Conservation (phyloP, 1,140 invertebrate genomes). For the Chionoecetes opilio region DNA sequence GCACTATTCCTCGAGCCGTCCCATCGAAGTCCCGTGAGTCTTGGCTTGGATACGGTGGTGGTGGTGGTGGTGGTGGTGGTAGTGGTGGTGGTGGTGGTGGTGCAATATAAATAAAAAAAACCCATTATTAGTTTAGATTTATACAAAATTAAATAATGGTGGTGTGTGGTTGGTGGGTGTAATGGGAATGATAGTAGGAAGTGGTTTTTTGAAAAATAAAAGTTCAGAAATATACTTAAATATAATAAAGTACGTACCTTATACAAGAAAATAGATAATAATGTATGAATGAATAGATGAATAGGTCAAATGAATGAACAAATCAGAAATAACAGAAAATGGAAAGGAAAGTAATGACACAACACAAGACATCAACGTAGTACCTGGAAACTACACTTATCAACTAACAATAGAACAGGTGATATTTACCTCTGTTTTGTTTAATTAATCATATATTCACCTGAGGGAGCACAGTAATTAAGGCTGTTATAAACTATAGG, state of each 20-base stretch:
- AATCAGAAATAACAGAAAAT: neutral
- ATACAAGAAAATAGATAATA: neutral
- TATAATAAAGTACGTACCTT: neutral
- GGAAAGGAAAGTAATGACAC: neutral
- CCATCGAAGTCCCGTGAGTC: constrained; percentile 83
- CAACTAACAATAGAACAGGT: neutral
- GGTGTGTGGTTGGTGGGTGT: too few relatives aligned
- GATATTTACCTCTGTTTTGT: neutral
- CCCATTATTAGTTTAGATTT: too few relatives aligned
- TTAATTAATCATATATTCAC: neutral
- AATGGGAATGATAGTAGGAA: neutral
- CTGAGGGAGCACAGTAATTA: neutral
- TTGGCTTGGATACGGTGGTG: constrained; percentile 80
- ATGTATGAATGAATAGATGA: neutral
- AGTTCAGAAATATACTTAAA: neutral
- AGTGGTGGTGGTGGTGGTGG: neutral
- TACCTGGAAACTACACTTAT: neutral
- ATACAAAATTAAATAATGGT: too few relatives aligned
- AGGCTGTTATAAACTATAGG: neutral
- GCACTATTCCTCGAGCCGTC: constrained; percentile 84
- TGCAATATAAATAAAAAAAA: neutral
- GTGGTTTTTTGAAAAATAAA: neutral
- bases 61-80: constrained; percentile 31
- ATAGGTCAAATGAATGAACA: neutral
- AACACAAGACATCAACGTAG: neutral